Evolutionary conservation across 1,140 invertebrate species (phyloP).

Genomic region (Hormaphis cornu): DNA sequence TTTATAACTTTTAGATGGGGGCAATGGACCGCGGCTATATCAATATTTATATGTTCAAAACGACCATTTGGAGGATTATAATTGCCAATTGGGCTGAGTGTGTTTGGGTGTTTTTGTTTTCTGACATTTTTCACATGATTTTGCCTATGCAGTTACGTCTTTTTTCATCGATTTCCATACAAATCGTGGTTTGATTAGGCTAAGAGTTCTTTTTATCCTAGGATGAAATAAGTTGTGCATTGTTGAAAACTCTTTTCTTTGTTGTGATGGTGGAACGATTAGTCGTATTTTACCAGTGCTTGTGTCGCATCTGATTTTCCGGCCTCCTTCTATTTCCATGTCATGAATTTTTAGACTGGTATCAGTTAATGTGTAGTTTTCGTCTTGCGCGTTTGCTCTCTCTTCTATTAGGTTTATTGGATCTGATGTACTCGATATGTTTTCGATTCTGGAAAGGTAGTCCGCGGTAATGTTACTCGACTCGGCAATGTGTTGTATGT

Average conservation of each 20-base stretch:
- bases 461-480: conserved; percentile 41
- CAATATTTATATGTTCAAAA: conserved; percentile 41
- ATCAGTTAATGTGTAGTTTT: neutral
- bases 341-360: neutral
- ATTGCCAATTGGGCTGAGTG: neutral
- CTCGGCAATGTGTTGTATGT: no score
- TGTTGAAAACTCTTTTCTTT: no score
- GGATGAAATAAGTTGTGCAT: conserved; percentile 39
- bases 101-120: conserved; percentile 36
- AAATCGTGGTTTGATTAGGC: conserved; percentile 41
- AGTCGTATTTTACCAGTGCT: conserved; percentile 24
- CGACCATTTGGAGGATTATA: no score
- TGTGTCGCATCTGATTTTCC: neutral
- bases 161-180: conserved; percentile 45
- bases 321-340: no score
- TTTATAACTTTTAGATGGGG: conserved; percentile 39
- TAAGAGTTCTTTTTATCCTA: conserved; percentile 35
- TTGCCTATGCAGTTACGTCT: no score
- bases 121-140: no score
- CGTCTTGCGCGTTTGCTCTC: neutral
- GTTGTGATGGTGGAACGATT: conserved; percentile 36
- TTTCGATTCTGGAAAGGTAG: conserved; percentile 37
- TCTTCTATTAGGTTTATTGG: neutral
- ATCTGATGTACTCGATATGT: neutral
- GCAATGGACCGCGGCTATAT: conserved; percentile 44